Base-by-base conservation (phyloP, 2,797 vertebrate genomes). In the Malurus leucopterus region DNA sequence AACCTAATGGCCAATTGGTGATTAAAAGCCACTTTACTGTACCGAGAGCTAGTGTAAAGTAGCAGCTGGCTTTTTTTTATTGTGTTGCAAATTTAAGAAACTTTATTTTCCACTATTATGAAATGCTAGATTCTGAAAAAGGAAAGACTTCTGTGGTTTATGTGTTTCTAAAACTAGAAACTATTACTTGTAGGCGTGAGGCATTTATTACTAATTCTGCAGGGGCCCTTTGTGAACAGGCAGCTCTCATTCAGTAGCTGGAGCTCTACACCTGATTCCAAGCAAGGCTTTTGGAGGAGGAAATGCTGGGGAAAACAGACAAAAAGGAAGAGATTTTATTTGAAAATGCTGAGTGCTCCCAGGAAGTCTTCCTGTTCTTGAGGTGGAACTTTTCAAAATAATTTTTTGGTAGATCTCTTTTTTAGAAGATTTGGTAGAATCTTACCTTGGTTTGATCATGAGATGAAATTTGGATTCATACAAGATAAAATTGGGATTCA, bases 1-100 rank as follows among this genome's bases (percentile, higher is more conserved):
- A 93, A 93, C 46, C 32, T 90, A 93, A 89, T 84, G 92, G 46
- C 36, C 90, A 86, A 20, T 8, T 21, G 30, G 36, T 86, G 77
- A 93, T 86, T 94, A 79, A 92, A 91, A 86, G 9, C 30, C 71
- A 49, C 36, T 89, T 91, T 79, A 40, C 36, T 54, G 21, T 58
- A 68, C 36, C 0, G 1, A 84, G 43, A 70, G 46, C 26, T 30
- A 69, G 53, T 47, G 34, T 77, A 70, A 91, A 91, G 82, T 51
- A 90, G 46, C 63, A 92, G 59, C 51, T 86, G 67, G 41, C 0
- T 49, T 78, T 57, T 57, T 83, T 84, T 93, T n/a, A 64, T 68
- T 68, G 19, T 88, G 36, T 27, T 84, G 62, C 29, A 73, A 86
- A 82, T 70, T 79, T 64, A 65, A 79, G 27, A 82, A 75, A 36